Percentiles rank a stretch among this genome's conserved stretches.
These are phyloP conservation scores for Hydrolagus colliei DNA, from an alignment of 2,797 vertebrate genomes.

Conservation along the genomic window DNA sequence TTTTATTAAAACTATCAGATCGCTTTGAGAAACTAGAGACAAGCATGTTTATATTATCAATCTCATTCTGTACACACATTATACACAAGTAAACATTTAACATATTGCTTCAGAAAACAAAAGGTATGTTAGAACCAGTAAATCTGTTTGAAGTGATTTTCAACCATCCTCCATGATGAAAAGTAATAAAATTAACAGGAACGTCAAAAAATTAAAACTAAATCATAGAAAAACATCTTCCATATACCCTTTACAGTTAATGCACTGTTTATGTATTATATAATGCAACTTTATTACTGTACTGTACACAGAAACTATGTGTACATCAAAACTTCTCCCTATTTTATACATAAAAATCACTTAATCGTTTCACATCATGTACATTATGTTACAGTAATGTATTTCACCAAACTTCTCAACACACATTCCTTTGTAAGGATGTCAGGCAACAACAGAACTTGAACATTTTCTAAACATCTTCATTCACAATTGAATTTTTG, in stretches of 20 bases:
- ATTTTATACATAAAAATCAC: conserved; percentile 24
- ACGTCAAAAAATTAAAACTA: background rate
- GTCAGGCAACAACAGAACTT: background rate
- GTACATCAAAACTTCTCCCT: conserved; percentile 19
- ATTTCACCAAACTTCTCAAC: background rate
- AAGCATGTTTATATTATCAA: conserved; percentile 31
- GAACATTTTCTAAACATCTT: background rate
- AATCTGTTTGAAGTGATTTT: background rate
- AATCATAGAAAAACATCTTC: background rate
- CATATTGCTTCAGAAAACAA: conserved; percentile 12
- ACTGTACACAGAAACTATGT: conserved; percentile 9
- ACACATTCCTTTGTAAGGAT: background rate
- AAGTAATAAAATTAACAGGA: background rate
- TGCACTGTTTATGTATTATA: conserved; percentile 1
- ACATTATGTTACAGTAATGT: conserved; percentile 9
- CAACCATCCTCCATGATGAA: background rate
- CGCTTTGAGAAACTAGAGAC: conserved; percentile 7
- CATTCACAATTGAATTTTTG: background rate
- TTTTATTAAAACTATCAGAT: conserved; percentile 32
- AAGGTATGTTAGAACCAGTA: conserved; percentile 13
- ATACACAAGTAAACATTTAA: conserved; percentile 28
- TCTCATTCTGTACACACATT: conserved; percentile 26
- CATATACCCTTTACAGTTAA: background rate
- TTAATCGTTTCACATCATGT: conserved; percentile 24
- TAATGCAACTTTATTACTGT: conserved; percentile 18